Base-by-base conservation (phyloP, 92 coral and sea anemone species). In the Plumapathes pennacea region DNA sequence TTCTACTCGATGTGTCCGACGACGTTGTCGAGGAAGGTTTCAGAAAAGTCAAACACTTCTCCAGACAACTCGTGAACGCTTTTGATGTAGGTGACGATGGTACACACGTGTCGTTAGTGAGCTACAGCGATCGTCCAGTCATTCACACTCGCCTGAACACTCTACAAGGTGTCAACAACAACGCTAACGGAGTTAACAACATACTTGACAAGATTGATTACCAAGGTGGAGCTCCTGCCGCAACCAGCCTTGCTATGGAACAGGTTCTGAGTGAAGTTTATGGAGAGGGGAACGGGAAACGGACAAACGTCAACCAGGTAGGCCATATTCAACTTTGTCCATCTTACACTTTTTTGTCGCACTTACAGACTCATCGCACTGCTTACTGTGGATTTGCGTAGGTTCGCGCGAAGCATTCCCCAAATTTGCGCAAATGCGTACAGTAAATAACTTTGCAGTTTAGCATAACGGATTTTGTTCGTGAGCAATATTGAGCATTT, bases 91-190 rank as follows among this genome's bases (percentile, higher is more conserved):
- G 49, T 0, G 60, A 32, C 12, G 25, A 38, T 11, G 57, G 56
- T 7, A 60, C 95, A 5, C 88, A 72, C 8, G 82, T 81, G 11
- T 80, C 89, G 30, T 24, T 86, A 20, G 57, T 86, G 26, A 63
- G 72, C 21, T 82, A 57, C 37, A 81, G 85, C n/a, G 40, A 51
- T 22, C 32, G 57, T 13, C 62, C 95, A 10, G 2, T 44, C 28
- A 77, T 65, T 3, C 55, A 76, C 23, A 43, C 53, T 37, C 71
- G 82, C 18, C 59, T 86, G 11, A 60, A 86, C 42, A 69, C 81
- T 7, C 50, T 59, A 48, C 54, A 45, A 2, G 95, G 85, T 18
- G 36, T 38, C n/a, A 32, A 24, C 1, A 54, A 72, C n/a, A 47
- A 30, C 21, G 46, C 10, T 15, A 34, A 46, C 25, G 36, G 49